Evolutionary conservation across 2,797 vertebrate genomes (phyloP).

Genomic region (Bradypodion ventrale): DNA sequence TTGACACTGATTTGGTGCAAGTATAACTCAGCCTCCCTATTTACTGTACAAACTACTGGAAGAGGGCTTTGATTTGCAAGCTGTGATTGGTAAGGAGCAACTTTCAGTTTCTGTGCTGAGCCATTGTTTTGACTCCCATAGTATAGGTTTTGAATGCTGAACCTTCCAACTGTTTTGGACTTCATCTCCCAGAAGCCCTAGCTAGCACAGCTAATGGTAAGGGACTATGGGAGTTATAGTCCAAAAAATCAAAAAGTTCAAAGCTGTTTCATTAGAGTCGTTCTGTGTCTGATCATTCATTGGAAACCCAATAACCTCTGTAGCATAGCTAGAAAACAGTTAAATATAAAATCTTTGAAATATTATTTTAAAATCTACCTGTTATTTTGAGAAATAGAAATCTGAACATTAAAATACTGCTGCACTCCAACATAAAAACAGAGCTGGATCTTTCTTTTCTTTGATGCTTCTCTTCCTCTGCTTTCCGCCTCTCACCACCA

Average conservation of each 20-base stretch:
- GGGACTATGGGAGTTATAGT: not conserved
- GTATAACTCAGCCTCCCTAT: not conserved
- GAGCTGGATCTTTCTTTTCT: constrained; percentile 24
- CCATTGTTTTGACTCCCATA: not conserved
- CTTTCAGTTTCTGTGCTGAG: not conserved
- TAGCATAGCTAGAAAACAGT: not conserved
- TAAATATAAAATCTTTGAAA: too few relatives aligned
- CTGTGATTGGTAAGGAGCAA: not conserved
- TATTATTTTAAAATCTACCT: constrained; percentile 1
- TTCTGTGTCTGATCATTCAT: not conserved
- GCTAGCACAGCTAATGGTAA: not conserved
- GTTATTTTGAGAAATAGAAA: constrained; percentile 35
- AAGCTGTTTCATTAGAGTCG: not conserved
- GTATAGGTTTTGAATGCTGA: not conserved
- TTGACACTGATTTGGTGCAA: not conserved
- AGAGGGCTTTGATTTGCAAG: not conserved
- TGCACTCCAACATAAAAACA: constrained; percentile 35
- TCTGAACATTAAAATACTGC: constrained; percentile 3
- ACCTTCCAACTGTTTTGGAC: not conserved
- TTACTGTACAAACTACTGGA: not conserved
- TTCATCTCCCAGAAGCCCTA: not conserved
- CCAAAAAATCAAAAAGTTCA: not conserved
- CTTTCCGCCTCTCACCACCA: constrained; percentile 37
- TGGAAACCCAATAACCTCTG: not conserved
- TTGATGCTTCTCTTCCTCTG: constrained; percentile 47